phyloP scores from a whole-genome alignment of 2,888 invertebrate genomes.

The Tridacna crocea region DNA sequence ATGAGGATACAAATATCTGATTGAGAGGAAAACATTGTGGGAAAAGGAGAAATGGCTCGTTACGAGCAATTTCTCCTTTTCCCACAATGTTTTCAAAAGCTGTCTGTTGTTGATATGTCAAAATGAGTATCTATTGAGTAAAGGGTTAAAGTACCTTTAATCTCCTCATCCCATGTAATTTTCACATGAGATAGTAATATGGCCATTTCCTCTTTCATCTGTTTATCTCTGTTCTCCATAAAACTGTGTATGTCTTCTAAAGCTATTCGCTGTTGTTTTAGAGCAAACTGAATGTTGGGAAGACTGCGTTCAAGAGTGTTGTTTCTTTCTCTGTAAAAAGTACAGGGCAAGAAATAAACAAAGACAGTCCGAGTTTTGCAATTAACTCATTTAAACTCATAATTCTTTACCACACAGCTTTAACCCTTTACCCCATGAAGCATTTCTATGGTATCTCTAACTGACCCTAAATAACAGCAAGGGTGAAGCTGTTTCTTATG shows the following conservation, averaged over 20 bases:
- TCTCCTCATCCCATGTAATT: conserved; percentile 52
- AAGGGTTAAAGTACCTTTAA: conserved; percentile 31
- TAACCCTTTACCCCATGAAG: no score
- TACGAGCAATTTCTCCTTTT: conserved; percentile 1
- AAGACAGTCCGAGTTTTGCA: no score
- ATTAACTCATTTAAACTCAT: no score
- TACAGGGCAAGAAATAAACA: not conserved
- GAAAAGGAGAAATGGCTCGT: conserved; percentile 7
- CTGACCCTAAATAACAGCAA: no score
- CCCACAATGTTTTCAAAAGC: conserved; percentile 2
- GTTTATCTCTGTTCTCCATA: conserved; percentile 60
- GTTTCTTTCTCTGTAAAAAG: conserved; percentile 61
- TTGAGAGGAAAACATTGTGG: not conserved
- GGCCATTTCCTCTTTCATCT: conserved; percentile 64
- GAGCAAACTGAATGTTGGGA: conserved; percentile 54
- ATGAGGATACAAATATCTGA: no score
- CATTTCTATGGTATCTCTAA: no score
- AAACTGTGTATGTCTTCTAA: conserved; percentile 65
- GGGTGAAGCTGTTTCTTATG: no score
- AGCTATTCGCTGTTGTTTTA: conserved; percentile 58
- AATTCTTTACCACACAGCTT: no score
- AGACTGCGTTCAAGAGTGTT: conserved; percentile 53
- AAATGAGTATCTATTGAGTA: no score
- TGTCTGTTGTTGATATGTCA: not conserved
- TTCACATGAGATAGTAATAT: conserved; percentile 59